A percentile compares a stretch with the other conserved stretches of the same genome.
Evolutionary conservation across 2,113 vertebrate genomes (phyloP).

Genomic region (Triplophysa rosa): DNA sequence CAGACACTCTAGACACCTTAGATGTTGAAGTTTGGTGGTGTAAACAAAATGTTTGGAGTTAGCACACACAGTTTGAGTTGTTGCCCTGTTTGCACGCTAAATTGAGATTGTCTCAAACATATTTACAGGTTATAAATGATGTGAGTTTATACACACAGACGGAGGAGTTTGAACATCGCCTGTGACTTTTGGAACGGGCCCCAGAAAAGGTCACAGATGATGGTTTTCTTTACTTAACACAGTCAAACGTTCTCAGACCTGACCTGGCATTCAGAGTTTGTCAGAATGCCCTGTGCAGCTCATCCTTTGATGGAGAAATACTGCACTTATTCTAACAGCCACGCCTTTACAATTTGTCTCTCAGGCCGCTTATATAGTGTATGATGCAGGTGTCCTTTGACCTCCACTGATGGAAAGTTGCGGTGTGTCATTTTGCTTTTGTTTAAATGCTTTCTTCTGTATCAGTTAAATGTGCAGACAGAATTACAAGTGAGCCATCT

Average conservation of each 20-base stretch:
- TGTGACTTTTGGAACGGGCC: neutral
- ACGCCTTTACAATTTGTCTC: neutral
- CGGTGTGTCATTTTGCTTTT: no score
- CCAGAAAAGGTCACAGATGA: neutral
- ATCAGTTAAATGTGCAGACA: no score
- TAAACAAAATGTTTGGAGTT: neutral
- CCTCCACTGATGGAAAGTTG: neutral
- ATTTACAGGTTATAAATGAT: neutral
- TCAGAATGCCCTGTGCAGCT: neutral
- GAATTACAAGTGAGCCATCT: no score
- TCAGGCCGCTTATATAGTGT: neutral
- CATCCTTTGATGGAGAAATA: neutral
- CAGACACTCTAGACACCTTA: neutral
- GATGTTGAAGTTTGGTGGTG: neutral
- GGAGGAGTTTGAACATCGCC: neutral
- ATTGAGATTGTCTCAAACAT: neutral
- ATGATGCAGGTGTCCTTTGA: neutral
- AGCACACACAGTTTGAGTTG: neutral
- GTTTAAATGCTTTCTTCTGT: no score
- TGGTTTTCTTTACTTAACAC: neutral
- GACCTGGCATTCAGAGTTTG: neutral
- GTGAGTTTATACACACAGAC: conserved; percentile 8
- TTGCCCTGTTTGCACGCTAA: neutral
- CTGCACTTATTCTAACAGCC: neutral
- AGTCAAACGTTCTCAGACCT: neutral